Evolutionary conservation across 1,140 invertebrate genomes (phyloP).

Genomic region (Pectinophora gossypiella): DNA sequence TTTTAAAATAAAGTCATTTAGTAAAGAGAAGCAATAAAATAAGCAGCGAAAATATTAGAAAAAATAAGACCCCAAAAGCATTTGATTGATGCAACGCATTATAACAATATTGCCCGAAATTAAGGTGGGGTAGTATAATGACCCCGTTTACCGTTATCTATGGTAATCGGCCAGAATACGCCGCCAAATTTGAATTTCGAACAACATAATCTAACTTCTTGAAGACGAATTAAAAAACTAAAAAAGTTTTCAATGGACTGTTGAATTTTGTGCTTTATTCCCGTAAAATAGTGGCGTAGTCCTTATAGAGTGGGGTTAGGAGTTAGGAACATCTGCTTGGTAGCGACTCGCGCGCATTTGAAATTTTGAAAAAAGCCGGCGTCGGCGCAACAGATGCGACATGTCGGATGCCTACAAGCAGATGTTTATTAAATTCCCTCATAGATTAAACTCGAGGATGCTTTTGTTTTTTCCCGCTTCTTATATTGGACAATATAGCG

Average conservation of each 20-base stretch:
- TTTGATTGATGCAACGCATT: constrained; percentile 60
- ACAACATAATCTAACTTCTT: constrained; percentile 59
- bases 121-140: constrained; percentile 57
- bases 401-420: constrained; percentile 67
- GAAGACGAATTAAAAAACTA: constrained; percentile 25
- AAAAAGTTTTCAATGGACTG: neutral
- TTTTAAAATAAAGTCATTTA: constrained; percentile 44
- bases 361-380: constrained; percentile 62
- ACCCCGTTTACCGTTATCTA: constrained; percentile 66
- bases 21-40: constrained; percentile 49
- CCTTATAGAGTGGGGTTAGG: neutral
- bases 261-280: constrained; percentile 2
- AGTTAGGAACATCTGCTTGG: constrained; percentile 58
- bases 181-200: constrained; percentile 60
- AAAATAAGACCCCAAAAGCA: constrained; percentile 34
- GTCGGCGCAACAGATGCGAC: constrained; percentile 64
- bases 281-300: neutral
- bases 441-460: constrained; percentile 62
- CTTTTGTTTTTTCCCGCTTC: constrained; percentile 55
- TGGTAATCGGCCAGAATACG: constrained; percentile 47
- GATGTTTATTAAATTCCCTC: constrained; percentile 68
- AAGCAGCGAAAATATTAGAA: constrained; percentile 32
- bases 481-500: constrained; percentile 46
- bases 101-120: constrained; percentile 47
- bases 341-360: constrained; percentile 58